Percentiles rank a stretch among this genome's conserved stretches.
Evolutionary conservation across 2,888 invertebrate genomes (phyloP).

Genomic region (Helobdella robusta): DNA sequence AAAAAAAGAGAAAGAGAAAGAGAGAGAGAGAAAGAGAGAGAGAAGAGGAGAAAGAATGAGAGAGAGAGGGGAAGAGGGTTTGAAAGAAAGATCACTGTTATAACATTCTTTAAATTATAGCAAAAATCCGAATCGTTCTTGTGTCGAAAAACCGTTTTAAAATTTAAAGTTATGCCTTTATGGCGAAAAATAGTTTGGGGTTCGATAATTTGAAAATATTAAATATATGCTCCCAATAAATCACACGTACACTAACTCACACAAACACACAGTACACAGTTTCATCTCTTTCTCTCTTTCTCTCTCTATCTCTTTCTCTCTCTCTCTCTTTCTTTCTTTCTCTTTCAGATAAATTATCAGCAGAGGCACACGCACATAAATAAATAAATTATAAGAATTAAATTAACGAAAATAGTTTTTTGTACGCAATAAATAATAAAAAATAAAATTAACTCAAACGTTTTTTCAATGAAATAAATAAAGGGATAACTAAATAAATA

Average conservation of each 20-base stretch:
- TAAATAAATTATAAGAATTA: too few relatives aligned
- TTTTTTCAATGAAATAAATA: too few relatives aligned
- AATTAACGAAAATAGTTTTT: too few relatives aligned
- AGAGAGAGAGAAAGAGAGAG: neutral
- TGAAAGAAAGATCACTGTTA: neutral
- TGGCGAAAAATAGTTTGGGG: too few relatives aligned
- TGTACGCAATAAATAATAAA: too few relatives aligned
- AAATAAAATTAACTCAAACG: too few relatives aligned
- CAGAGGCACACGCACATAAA: too few relatives aligned
- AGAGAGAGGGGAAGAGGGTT: neutral
- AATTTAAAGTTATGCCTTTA: too few relatives aligned
- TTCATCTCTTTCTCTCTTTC: conserved; percentile 1
- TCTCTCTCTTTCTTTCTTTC: neutral
- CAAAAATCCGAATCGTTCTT: too few relatives aligned
- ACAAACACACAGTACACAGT: neutral
- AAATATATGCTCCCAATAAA: neutral
- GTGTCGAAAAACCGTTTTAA: too few relatives aligned
- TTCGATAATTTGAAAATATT: too few relatives aligned
- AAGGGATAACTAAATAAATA: too few relatives aligned
- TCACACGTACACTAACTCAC: neutral
- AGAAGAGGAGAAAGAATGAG: neutral
- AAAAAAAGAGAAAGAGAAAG: neutral
- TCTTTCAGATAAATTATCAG: neutral
- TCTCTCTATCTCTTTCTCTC: conserved; percentile 1
- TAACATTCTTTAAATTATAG: neutral